phyloP scores from a whole-genome alignment of 1,140 invertebrate genomes.

The Delia radicum region DNA sequence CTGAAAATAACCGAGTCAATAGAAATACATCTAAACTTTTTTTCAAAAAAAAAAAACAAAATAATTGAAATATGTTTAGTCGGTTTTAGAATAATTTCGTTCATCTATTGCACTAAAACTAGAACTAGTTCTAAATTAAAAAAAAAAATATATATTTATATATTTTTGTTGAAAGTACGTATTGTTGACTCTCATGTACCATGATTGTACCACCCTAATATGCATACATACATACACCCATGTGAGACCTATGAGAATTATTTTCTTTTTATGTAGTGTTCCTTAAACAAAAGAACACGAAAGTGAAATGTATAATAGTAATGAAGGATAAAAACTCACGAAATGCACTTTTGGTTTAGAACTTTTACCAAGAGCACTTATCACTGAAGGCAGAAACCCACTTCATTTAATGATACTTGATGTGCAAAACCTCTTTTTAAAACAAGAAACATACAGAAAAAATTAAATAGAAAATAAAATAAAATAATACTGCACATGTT shows the following conservation, averaged over 20 bases:
- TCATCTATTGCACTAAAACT: no score
- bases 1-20: no score
- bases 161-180: no score
- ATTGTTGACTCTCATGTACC: no score
- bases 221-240: neutral
- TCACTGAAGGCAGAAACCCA: constrained; percentile 52
- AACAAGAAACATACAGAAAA: constrained; percentile 42
- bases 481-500: neutral
- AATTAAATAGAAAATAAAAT: constrained; percentile 13
- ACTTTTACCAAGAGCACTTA: constrained; percentile 54
- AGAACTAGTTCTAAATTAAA: no score
- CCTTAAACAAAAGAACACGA: constrained; percentile 22
- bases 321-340: constrained; percentile 23
- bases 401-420: constrained; percentile 55
- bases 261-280: constrained; percentile 5
- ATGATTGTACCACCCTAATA: no score
- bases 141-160: no score
- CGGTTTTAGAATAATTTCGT: no score
- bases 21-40: no score
- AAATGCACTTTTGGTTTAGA: constrained; percentile 37
- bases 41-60: no score
- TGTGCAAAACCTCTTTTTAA: constrained; percentile 32
- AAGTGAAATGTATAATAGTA: constrained; percentile 22
- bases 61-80: no score
- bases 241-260: neutral